Conservation (phyloP, 2,888 invertebrate genomes). For the Copidosoma aretas region DNA sequence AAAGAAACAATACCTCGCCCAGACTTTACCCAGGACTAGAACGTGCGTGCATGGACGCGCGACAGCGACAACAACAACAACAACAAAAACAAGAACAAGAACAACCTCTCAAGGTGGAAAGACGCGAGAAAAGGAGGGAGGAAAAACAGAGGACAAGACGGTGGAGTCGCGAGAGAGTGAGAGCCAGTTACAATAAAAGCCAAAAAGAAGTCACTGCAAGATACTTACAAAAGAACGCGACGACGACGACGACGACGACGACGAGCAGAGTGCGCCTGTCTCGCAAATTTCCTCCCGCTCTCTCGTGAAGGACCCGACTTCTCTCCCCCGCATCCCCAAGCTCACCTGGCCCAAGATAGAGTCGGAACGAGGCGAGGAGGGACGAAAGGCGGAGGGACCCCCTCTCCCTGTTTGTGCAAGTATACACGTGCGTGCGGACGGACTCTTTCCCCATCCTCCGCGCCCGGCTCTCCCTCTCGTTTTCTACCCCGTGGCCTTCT, state of each 20-base stretch:
- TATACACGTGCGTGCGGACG: conserved; percentile 2
- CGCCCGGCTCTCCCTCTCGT: not conserved
- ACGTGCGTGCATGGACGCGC: no score
- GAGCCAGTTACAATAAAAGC: no score
- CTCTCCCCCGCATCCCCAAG: conserved; percentile 4
- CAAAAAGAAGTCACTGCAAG: no score
- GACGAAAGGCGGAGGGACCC: no score
- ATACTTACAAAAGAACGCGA: no score
- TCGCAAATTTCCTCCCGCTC: no score
- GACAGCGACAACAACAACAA: no score
- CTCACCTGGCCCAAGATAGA: not conserved
- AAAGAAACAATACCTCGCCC: not conserved
- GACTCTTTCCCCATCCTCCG: conserved; percentile 18
- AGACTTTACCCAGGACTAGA: not conserved
- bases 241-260: no score
- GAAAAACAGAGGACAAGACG: not conserved
- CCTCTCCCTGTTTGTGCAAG: not conserved
- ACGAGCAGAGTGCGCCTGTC: not conserved
- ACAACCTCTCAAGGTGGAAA: not conserved
- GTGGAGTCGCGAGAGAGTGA: no score
- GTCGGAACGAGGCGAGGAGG: no score
- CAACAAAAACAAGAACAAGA: no score
- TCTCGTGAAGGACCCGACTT: conserved; percentile 19
- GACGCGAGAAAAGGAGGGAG: not conserved
- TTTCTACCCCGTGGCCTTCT: conserved; percentile 24